A percentile compares a stretch with the other conserved stretches of the same genome.
phyloP scores from a whole-genome alignment of 2,888 invertebrate species.

The Latrodectus elegans region DNA sequence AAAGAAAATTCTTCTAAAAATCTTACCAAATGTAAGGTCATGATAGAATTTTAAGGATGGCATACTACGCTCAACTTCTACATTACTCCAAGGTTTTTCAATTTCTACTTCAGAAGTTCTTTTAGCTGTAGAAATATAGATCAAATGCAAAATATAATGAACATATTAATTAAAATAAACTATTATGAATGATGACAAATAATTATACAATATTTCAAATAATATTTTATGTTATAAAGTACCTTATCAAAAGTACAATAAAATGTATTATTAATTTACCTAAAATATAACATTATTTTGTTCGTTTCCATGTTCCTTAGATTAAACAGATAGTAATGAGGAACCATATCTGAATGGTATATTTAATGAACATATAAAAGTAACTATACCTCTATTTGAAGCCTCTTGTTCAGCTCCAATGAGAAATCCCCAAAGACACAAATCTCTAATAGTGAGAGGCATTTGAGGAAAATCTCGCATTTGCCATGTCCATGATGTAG shows the following conservation, averaged over 20 bases:
- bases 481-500: slow-evolving; percentile 89
- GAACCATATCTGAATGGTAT: not conserved
- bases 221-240: not conserved
- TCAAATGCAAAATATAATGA: not conserved
- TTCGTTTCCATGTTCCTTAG: not conserved
- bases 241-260: not conserved
- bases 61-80: slow-evolving; percentile 89
- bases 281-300: not conserved
- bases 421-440: slow-evolving; percentile 91
- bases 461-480: slow-evolving; percentile 97
- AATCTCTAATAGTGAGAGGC: slow-evolving; percentile 86
- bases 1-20: not conserved
- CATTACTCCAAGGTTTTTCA: slow-evolving; percentile 88
- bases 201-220: not conserved
- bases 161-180: not conserved
- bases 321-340: not conserved
- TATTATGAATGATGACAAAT: not conserved
- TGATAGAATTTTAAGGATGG: slow-evolving; percentile 97
- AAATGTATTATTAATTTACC: not conserved
- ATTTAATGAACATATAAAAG: not conserved
- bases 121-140: slow-evolving; percentile 78
- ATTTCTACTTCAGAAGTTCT: slow-evolving; percentile 86
- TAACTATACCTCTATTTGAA: slow-evolving; percentile 79
- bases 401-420: slow-evolving; percentile 92
- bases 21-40: slow-evolving; percentile 88